Conservation (phyloP, 2,888 invertebrate genomes). For the Caenorhabditis sp. region DNA sequence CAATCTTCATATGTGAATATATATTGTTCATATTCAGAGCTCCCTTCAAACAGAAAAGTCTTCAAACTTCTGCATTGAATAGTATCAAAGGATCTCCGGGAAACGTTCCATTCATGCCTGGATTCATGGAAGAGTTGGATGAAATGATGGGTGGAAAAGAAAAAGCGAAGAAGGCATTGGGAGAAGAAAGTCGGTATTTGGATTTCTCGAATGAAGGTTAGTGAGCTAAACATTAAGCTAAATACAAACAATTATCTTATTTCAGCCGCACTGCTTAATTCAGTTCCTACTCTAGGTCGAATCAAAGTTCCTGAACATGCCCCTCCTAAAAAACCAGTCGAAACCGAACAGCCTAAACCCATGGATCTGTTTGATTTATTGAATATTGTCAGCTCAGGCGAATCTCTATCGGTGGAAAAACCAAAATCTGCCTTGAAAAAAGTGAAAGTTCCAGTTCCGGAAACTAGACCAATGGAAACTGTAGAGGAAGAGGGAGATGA, state of each 20-base stretch:
- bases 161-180: slow-evolving; percentile 32
- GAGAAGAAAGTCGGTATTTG: slow-evolving; percentile 28
- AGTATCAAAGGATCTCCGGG: slow-evolving; percentile 73
- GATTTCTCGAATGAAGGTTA: slow-evolving; percentile 24
- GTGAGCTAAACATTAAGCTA: background rate
- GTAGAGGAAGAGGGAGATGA: background rate
- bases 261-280: slow-evolving; percentile 44
- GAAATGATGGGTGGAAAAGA: slow-evolving; percentile 30
- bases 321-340: background rate
- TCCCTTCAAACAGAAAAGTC: slow-evolving; percentile 47
- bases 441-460: background rate
- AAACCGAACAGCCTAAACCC: slow-evolving; percentile 18
- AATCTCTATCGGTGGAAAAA: background rate
- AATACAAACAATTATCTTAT: no score
- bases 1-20: no score
- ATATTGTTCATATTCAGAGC: slow-evolving; percentile 17
- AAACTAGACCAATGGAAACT: background rate
- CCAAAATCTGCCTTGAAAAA: background rate
- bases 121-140: slow-evolving; percentile 53
- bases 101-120: slow-evolving; percentile 76
- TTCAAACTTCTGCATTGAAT: slow-evolving; percentile 8
- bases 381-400: slow-evolving; percentile 47
- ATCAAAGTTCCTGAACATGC: slow-evolving; percentile 14
- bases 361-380: slow-evolving; percentile 66
- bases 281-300: slow-evolving; percentile 66